A percentile compares a stretch with the other conserved stretches of the same genome.
phyloP scores from a whole-genome alignment of 30 jellyfish, hydroid and myxozoan species.

The Cassiopea xamachana region DNA sequence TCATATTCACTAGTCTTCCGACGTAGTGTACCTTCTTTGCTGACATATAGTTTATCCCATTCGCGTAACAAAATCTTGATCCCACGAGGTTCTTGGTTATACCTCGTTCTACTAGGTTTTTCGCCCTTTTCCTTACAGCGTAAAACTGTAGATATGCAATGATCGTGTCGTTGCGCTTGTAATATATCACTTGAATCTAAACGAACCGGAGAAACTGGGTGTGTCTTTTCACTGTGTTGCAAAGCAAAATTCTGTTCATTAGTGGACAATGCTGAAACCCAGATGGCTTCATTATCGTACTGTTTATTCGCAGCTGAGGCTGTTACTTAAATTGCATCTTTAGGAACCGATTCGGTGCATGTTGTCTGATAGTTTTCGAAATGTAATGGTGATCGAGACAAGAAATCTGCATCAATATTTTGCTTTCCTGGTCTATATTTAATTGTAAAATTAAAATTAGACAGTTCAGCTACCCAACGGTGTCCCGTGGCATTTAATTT shows the following conservation, averaged over 20 bases:
- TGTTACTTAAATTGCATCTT: constrained; percentile 59
- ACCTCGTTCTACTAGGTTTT: constrained; percentile 12
- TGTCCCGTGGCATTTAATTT: constrained; percentile 65
- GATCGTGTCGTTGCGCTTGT: constrained; percentile 58
- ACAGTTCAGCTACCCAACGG: constrained; percentile 54
- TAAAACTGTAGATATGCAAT: constrained; percentile 25
- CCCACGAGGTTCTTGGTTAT: neutral
- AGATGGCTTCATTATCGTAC: neutral
- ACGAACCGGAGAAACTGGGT: neutral
- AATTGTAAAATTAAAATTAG: constrained; percentile 35
- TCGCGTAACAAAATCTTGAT: constrained; percentile 31
- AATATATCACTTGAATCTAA: neutral
- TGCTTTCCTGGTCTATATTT: constrained; percentile 54
- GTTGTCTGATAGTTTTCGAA: constrained; percentile 18
- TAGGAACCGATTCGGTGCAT: constrained; percentile 22
- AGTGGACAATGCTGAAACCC: constrained; percentile 26
- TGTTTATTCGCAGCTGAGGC: constrained; percentile 45
- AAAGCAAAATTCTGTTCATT: neutral
- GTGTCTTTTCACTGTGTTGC: neutral
- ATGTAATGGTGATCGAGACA: constrained; percentile 48
- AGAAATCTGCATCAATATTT: constrained; percentile 57
- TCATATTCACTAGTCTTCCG: constrained; percentile 43
- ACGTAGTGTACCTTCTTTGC: constrained; percentile 39
- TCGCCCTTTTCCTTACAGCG: constrained; percentile 20
- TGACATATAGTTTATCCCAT: constrained; percentile 50